Base-by-base conservation (phyloP, 2,113 vertebrate genomes). In the Sapajus apella region DNA sequence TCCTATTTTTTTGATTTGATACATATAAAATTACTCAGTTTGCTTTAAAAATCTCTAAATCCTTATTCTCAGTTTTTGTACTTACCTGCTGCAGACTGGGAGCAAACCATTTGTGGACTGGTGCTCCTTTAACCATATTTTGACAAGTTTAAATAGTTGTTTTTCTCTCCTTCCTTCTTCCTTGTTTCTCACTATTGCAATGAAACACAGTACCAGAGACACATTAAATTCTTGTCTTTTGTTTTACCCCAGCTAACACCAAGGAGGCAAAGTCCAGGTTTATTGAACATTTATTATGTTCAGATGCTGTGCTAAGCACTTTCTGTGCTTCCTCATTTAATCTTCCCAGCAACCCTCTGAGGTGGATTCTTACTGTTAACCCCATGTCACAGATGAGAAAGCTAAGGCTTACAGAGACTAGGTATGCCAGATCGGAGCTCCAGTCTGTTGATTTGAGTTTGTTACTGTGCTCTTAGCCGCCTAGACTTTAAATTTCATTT, bases 41-140 rank as follows among this genome's bases (percentile, higher is more conserved):
- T 91, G 66, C 77, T 72, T 1, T 77, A n/a, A 81, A 91, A 61
- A 16, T 96, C 81, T 96, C 83, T 83, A 82, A 77, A 55, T 87
- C 77, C 50, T 76, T 84, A 7, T 55, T 80, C 55, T 95, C n/a
- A 4, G 50, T 50, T 64, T 96, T 92, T 95, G 47, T 85, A 55
- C 35, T 87, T 86, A 17, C 0, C 70, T 77, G 30, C 47, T 87
- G n/a, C 21, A 86, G 52, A 61, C 23, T 17, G 27, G 79, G 70
- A 55, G 25, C 40, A 45, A 75, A 25, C 43, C 40, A 0, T 76
- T 87, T 90, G 18, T 8, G 21, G 52, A 56, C 35, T 16, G 11
- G 12, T 47, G 6, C 18, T 87, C 68, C 37, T 88, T 64, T 50
- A n/a, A 13, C 52, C 17, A 1, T 40, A 32, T 21, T 87, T 30